Base-by-base conservation (phyloP, 35 echinoderm and acorn worm species). In the Lytechinus variegatus region DNA sequence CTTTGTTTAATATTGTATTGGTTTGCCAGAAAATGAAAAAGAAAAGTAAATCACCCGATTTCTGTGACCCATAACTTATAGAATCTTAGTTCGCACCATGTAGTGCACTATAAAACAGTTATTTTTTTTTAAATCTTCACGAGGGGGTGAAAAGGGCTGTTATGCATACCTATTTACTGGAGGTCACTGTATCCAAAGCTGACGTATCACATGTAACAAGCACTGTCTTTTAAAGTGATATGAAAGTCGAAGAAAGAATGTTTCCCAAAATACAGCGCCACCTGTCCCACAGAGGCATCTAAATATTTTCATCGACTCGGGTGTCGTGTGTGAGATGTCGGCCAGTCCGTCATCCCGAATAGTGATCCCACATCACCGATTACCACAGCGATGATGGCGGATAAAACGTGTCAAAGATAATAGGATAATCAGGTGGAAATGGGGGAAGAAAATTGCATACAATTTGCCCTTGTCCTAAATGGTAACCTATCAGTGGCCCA, bases 281-380 rank as follows among this genome's bases (percentile, higher is more conserved):
- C 66, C 66, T 79, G 66, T 79, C 66, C 66, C 66, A 8, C 66
- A 24, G 21, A 79, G 66, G 66, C 66, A 79, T 79, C 66, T 7
- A 79, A 79, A 79, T 79, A 79, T 79, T 79, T 79, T 79, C 66
- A 19, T 79, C 66, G 66, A 79, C 66, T 79, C 66, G 66, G 66
- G n/a, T 79, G 66, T 79, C 66, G n/a, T 79, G 66, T 79, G 14
- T 24, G 66, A 24, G 66, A 79, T 79, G 66, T 79, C 66, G 66
- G 24, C 66, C 66, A 24, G 66, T 79, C 66, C 66, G 66, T 79
- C 66, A 79, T 79, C n/a, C 33, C 14, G 66, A 79, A 79, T 79
- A 79, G 66, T 8, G 19, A 79, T 79, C 66, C 66, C 66, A 79
- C 66, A 16, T 79, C 66, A 24, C 6, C 66, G 16, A 79, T 79